Conservation (phyloP, 1,140 invertebrate species). For the Acromyrmex charruanus region DNA sequence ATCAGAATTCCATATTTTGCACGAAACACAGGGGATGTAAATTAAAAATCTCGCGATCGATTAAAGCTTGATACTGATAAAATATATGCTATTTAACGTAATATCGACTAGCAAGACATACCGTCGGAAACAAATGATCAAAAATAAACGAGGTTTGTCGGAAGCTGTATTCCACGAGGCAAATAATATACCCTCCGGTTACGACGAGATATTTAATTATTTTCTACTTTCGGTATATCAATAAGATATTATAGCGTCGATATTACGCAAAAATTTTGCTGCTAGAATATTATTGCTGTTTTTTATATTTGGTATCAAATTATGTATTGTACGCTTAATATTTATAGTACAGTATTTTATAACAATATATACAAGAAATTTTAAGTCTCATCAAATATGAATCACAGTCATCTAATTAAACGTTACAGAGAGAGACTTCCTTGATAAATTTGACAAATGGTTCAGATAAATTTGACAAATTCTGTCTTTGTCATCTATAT, state of each 20-base stretch:
- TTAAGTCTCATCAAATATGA: too few relatives aligned
- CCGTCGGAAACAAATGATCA: background rate
- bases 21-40: background rate
- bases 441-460: too few relatives aligned
- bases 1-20: background rate
- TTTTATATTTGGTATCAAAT: too few relatives aligned
- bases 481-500: too few relatives aligned
- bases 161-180: background rate
- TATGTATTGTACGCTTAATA: too few relatives aligned
- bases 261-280: background rate
- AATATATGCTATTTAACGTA: conserved; percentile 35
- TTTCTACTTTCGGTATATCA: background rate
- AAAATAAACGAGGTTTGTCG: conserved; percentile 22
- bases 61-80: background rate
- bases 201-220: conserved; percentile 2
- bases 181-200: background rate
- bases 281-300: too few relatives aligned
- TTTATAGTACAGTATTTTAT: too few relatives aligned
- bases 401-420: too few relatives aligned
- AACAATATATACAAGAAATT: too few relatives aligned
- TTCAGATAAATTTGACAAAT: too few relatives aligned
- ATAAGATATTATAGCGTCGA: background rate
- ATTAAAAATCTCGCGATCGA: conserved; percentile 50
- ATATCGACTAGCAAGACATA: conserved; percentile 25
- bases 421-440: too few relatives aligned